phyloP scores from a whole-genome alignment of 2,113 vertebrate genomes.

The Neodontobutis hainanensis region DNA sequence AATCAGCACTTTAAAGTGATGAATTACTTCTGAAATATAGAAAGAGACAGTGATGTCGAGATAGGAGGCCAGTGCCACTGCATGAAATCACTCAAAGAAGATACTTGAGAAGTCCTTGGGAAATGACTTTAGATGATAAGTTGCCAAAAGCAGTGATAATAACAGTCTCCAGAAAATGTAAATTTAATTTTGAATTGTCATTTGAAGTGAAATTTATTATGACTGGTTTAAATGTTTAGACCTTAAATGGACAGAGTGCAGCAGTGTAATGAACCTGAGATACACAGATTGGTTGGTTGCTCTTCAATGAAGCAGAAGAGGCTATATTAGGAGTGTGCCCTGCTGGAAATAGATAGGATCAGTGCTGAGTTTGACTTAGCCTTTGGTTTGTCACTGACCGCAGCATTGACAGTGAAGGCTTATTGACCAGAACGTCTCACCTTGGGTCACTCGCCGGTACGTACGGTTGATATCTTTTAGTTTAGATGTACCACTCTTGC shows the following conservation, averaged over 20 bases:
- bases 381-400: slow-evolving; percentile 24
- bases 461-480: background rate
- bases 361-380: slow-evolving; percentile 18
- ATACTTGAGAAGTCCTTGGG: slow-evolving; percentile 18
- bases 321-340: slow-evolving; percentile 54
- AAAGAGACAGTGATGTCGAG: slow-evolving; percentile 17
- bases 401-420: background rate
- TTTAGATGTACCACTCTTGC: background rate
- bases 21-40: slow-evolving; percentile 13
- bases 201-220: background rate
- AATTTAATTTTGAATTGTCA: slow-evolving; percentile 20
- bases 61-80: background rate
- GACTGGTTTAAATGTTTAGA: slow-evolving; percentile 25
- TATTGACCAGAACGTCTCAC: slow-evolving; percentile 3
- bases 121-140: slow-evolving; percentile 19
- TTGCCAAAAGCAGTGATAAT: slow-evolving; percentile 13
- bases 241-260: slow-evolving; percentile 49
- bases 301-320: slow-evolving; percentile 6
- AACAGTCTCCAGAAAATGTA: slow-evolving; percentile 1
- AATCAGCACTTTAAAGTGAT: slow-evolving; percentile 2
- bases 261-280: slow-evolving; percentile 22
- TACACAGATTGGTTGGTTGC: slow-evolving; percentile 13
- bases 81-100: slow-evolving; percentile 15
- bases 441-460: background rate
- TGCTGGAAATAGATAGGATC: slow-evolving; percentile 37